Conservation (phyloP, 2,113 vertebrate species). For the Calyptommatus sinebrachiatus region DNA sequence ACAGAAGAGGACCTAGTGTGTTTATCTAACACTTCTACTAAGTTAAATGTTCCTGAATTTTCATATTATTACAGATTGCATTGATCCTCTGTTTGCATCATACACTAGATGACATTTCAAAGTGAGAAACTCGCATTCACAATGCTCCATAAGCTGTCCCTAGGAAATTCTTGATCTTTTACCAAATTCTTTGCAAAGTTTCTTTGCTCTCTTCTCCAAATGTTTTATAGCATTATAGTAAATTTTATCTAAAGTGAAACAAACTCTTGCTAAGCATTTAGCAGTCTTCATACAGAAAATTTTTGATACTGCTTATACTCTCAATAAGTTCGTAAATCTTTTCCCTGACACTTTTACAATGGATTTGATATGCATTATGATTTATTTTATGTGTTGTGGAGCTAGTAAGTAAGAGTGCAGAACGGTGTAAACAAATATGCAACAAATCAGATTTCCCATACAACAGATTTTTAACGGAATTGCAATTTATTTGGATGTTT, state of each 20-base stretch:
- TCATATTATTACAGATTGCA: conserved; percentile 28
- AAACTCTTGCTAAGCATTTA: conserved; percentile 42
- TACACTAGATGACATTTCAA: conserved; percentile 47
- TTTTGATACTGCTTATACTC: not conserved
- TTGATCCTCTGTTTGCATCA: conserved; percentile 25
- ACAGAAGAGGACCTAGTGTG: conserved; percentile 35
- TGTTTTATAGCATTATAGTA: conserved; percentile 52
- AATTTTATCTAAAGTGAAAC: conserved; percentile 54
- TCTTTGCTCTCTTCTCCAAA: conserved; percentile 52
- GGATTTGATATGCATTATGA: not conserved
- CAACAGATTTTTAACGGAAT: not conserved
- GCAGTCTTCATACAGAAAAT: conserved; percentile 23
- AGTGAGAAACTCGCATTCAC: conserved; percentile 38
- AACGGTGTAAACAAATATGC: not conserved
- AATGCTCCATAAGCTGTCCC: conserved; percentile 68
- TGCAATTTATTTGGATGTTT: not conserved
- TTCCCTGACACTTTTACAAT: not conserved
- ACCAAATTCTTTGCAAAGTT: conserved; percentile 59
- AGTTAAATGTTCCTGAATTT: conserved; percentile 5
- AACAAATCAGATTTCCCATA: not conserved
- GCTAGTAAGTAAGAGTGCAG: not conserved
- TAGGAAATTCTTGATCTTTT: conserved; percentile 64
- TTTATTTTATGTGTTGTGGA: not conserved
- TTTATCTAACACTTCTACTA: conserved; percentile 51
- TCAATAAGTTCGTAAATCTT: not conserved